Evolutionary conservation across 92 coral and sea anemone species (phyloP).

Genomic region (Actinernus sp.): DNA sequence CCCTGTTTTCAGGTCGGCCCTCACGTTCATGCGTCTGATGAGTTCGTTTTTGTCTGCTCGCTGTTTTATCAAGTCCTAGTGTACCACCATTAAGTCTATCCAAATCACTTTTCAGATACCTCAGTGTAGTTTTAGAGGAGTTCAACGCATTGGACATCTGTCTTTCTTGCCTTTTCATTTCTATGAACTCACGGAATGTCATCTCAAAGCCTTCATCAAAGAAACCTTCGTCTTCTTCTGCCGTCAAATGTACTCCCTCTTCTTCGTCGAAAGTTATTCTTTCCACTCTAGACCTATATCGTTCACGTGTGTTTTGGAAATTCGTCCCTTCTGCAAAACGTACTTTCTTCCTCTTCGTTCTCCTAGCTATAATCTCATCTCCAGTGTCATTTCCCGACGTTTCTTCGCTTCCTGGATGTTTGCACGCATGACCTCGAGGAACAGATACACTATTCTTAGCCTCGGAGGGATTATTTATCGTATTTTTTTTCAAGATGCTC

Average conservation of each 20-base stretch:
- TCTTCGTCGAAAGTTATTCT: conserved; percentile 6
- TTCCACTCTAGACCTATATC: background rate
- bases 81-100: background rate
- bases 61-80: background rate
- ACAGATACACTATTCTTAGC: background rate
- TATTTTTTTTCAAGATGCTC: conserved; percentile 30
- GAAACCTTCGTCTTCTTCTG: conserved; percentile 1
- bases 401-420: background rate
- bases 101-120: conserved; percentile 7
- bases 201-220: conserved; percentile 14
- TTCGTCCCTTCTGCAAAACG: conserved; percentile 60
- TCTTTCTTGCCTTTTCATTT: conserved; percentile 27
- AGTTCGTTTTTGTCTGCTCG: no score
- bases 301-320: conserved; percentile 10
- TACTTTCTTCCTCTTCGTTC: conserved; percentile 1
- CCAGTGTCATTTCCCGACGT: conserved; percentile 12
- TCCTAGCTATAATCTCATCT: no score
- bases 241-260: background rate
- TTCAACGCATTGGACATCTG: background rate
- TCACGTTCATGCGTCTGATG: background rate
- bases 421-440: conserved; percentile 2
- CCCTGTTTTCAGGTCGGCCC: background rate
- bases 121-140: background rate
- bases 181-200: conserved; percentile 39
- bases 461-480: background rate